These are phyloP conservation scores for Calephelis nemesis DNA, from an alignment of 1,140 invertebrate species.

Conservation along the genomic window DNA sequence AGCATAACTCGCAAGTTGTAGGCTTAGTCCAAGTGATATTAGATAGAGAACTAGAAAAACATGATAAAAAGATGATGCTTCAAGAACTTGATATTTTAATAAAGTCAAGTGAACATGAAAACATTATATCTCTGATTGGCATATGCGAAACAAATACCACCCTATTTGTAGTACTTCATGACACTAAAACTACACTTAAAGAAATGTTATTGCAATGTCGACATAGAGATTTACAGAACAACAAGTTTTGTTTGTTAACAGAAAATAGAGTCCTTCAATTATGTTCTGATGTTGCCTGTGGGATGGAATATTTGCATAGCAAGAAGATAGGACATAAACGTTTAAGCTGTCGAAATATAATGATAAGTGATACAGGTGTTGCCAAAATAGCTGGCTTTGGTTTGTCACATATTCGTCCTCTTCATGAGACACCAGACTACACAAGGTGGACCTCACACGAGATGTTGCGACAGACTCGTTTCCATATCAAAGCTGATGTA, in stretches of 20 bases:
- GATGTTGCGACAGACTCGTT: conserved; percentile 83
- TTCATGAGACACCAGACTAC: conserved; percentile 83
- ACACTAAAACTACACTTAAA: conserved; percentile 84
- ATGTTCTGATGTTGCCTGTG: conserved; percentile 81
- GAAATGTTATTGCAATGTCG: conserved; percentile 83
- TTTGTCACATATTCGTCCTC: conserved; percentile 72
- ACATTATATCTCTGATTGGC: conserved; percentile 87
- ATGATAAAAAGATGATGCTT: conserved; percentile 84
- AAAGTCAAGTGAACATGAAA: conserved; percentile 83
- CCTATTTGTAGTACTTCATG: conserved; percentile 85
- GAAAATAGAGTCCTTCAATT: conserved; percentile 81
- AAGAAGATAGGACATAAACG: conserved; percentile 85
- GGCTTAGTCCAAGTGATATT: conserved; percentile 65
- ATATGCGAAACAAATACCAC: conserved; percentile 88
- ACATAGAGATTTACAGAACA: conserved; percentile 80
- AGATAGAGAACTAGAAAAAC: conserved; percentile 81
- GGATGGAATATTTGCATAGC: conserved; percentile 83
- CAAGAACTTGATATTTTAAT: conserved; percentile 87
- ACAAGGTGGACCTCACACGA: conserved; percentile 89
- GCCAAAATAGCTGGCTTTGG: conserved; percentile 89
- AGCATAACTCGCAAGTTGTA: conserved; percentile 70
- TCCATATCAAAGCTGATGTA: conserved; percentile 85
- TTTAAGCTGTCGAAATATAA: conserved; percentile 86
- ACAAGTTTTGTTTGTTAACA: conserved; percentile 82
- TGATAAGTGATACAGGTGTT: conserved; percentile 79